Percentiles rank a stretch among this genome's conserved stretches.
These are phyloP conservation scores for Pelecanoides urinatrix DNA, from an alignment of 2,113 vertebrate species.

Conservation along the genomic window DNA sequence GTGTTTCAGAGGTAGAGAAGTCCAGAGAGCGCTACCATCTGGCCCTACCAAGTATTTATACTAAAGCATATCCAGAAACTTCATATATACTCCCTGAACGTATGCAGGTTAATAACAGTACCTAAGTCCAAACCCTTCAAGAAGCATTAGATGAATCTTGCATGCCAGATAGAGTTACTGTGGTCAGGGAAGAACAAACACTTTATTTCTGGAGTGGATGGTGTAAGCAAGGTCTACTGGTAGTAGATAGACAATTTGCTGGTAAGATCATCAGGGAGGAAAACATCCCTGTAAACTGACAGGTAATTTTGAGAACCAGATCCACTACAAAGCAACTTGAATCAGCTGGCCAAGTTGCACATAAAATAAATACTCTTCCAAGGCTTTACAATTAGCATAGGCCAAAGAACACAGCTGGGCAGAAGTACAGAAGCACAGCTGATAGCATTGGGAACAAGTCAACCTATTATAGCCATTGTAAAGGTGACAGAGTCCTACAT, in stretches of 20 bases:
- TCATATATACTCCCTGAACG: accelerated
- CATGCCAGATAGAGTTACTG: background rate
- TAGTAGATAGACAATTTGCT: background rate
- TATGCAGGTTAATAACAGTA: background rate
- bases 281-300: background rate
- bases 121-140: background rate
- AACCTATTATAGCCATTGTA: background rate
- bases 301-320: background rate
- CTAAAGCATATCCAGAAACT: background rate
- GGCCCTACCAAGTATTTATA: background rate
- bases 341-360: background rate
- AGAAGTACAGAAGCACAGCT: background rate
- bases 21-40: background rate
- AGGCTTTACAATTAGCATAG: background rate
- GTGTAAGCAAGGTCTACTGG: background rate
- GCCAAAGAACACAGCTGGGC: background rate
- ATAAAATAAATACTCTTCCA: background rate
- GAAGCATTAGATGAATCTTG: background rate
- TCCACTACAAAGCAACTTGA: background rate
- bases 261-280: background rate
- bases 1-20: background rate
- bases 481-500: background rate
- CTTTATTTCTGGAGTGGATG: background rate
- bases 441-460: background rate
- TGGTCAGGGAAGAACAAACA: background rate